Evolutionary conservation across 2,113 vertebrate species (phyloP), one percentile per base, ranked within the genome.

Genomic region (Marmota flaviventris): DNA sequence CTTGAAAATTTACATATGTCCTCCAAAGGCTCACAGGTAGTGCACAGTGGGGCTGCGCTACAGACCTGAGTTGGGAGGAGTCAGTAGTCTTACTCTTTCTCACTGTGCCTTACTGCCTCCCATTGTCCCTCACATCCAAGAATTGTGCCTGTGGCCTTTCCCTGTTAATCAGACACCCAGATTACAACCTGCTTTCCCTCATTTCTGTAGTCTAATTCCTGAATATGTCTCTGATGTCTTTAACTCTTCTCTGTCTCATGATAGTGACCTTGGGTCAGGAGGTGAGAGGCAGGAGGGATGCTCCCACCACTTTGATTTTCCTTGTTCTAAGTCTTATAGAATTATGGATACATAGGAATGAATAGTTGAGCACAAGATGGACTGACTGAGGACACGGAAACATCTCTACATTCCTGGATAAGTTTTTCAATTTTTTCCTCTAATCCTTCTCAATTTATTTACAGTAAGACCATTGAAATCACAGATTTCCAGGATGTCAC

Each of bases 51-150:
- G 72, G 13, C 27, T 20, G 51, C 12, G 24, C 8, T 27, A 27
- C 8, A 56, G 18, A 39, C 10, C 3, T 10, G 29, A 17, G 37
- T 16, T 0, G 11, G 20, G 12, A 76, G 39, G 17, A 25, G 8
- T 8, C 27, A 7, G 1, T 34, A 39, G 39, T 18, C 17, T 70
- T 7, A 0, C 83, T 58, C 42, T 83, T 70, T 1, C 4, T 14
- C 51, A 22, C 45, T 34, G 2, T 42, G 24, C 22, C 37, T 13
- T 32, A n/a, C 8, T 34, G 0, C 45, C 11, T 29, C 29, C 53
- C 0, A 0, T 32, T 37, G 9, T 27, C 42, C 29, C 24, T 4
- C 70, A 20, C 5, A 3, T 37, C 32, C 25, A 9, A 2, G 0
- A 8, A 4, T 5, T 32, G 34, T 42, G 37, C n/a, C 72, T 42